Conservation (phyloP, 2,888 invertebrate genomes). For the Pollenia griseotomentosa region DNA sequence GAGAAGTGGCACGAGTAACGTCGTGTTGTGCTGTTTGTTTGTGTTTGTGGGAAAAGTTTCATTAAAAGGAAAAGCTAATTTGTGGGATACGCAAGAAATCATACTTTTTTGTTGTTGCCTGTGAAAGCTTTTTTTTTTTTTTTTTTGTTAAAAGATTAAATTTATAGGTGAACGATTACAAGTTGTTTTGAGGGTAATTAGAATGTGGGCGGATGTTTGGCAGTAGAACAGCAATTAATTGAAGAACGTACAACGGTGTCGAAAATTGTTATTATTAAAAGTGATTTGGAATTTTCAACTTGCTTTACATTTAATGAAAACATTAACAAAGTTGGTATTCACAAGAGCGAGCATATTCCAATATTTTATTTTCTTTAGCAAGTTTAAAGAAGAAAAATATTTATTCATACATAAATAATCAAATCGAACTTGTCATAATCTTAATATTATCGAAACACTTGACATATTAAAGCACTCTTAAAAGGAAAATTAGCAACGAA, state of each 20-base stretch:
- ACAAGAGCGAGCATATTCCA: neutral
- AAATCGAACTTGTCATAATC: too few species aligned
- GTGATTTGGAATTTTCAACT: too few species aligned
- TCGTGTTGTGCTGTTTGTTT: neutral
- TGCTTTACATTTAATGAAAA: neutral
- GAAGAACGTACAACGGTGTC: neutral
- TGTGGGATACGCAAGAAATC: slow-evolving; percentile 59
- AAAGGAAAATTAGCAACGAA: too few species aligned
- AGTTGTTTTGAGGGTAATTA: slow-evolving; percentile 49
- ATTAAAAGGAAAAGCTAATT: slow-evolving; percentile 67
- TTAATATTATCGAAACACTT: too few species aligned
- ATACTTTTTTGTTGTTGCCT: slow-evolving; percentile 15
- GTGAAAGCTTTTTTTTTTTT: neutral
- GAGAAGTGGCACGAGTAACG: neutral
- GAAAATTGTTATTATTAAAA: neutral
- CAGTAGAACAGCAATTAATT: slow-evolving; percentile 14
- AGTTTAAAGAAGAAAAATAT: too few species aligned
- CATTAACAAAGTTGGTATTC: neutral
- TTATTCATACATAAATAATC: too few species aligned
- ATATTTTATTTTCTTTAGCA: too few species aligned
- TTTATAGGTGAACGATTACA: slow-evolving; percentile 53
- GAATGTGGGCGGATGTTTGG: neutral
- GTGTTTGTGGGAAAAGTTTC: slow-evolving; percentile 50
- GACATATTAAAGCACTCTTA: too few species aligned
- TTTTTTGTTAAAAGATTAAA: slow-evolving; percentile 29